Base-by-base conservation (phyloP, 2,113 vertebrate species). In the Epinephelus lanceolatus region DNA sequence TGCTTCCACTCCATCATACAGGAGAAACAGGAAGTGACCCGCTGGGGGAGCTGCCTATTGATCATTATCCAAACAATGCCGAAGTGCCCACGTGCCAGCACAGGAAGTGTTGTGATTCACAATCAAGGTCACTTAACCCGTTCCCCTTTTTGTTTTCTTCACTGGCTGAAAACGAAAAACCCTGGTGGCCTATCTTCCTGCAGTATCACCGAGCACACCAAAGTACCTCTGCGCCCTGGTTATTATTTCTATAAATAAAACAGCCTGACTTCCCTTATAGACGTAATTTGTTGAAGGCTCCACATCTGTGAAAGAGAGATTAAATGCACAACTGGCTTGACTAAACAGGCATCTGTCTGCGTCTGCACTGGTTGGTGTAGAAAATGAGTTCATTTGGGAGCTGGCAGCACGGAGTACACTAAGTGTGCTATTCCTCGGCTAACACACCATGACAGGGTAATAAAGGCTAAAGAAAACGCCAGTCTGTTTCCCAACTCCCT, bases 391-490 rank as follows among this genome's bases (percentile, higher is more conserved):
- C 51, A 91, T 78, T 80, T 75, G 56, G 80, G 75, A 51, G 78
- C 70, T 71, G 80, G 86, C 84, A 77, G 79, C 51, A 12, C 42
- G 8, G 52, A 65, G 71, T 40, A 40, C 78, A 60, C 62, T 13
- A 14, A 86, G 81, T 49, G 78, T 17, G 77, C 75, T 47, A 69
- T 66, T 87, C 63, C 56, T 86, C 27, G 4, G 66, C 75, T 83
- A 72, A 89, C 87, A 79, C 71, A 76, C 72, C 69, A 78, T 78
- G 80, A 89, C 86, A 81, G 70, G 62, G 61, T 86, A 89, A 85
- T 89, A 86, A 93, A 88, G 80, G 78, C 61, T 25, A 52, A 68
- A 75, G 73, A 68, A 75, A 83, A 84, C 1, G 14, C 49, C 62
- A 40, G 79, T 67, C 79, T 81, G 75, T 40, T 83, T 49, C 53